These are phyloP conservation scores for Campoletis sonorensis DNA, from an alignment of 1,140 invertebrate genomes.

Conservation along the genomic window DNA sequence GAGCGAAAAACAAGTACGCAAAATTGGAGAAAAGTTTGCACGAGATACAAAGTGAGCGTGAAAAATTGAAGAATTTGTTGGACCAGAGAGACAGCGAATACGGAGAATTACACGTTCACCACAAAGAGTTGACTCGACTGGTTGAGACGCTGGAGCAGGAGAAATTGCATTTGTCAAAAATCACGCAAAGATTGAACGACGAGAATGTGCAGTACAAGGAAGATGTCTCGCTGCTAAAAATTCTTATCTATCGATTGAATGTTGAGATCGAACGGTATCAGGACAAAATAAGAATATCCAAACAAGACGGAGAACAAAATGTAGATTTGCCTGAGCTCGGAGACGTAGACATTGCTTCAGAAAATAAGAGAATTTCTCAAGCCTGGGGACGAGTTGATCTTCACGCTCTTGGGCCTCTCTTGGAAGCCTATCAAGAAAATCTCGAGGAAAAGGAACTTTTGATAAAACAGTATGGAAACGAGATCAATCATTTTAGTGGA, in stretches of 20 bases:
- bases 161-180: slow-evolving; percentile 55
- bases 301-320: slow-evolving; percentile 12
- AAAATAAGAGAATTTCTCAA: slow-evolving; percentile 57
- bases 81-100: slow-evolving; percentile 63
- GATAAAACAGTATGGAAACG: slow-evolving; percentile 78
- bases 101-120: slow-evolving; percentile 57
- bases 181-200: slow-evolving; percentile 67
- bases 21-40: slow-evolving; percentile 65
- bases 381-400: slow-evolving; percentile 78
- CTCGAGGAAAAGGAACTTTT: slow-evolving; percentile 82
- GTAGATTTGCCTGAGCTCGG: slow-evolving; percentile 18
- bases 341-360: slow-evolving; percentile 51
- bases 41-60: slow-evolving; percentile 54
- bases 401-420: slow-evolving; percentile 79
- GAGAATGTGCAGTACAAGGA: slow-evolving; percentile 77
- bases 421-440: slow-evolving; percentile 83
- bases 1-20: slow-evolving; percentile 62
- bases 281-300: slow-evolving; percentile 76
- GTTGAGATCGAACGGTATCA: slow-evolving; percentile 83
- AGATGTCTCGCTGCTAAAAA: slow-evolving; percentile 82
- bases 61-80: slow-evolving; percentile 57
- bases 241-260: slow-evolving; percentile 82
- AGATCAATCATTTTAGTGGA: slow-evolving; percentile 80
- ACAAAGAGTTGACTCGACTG: slow-evolving; percentile 58
- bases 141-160: slow-evolving; percentile 62